Base-by-base conservation (phyloP, 2,888 invertebrate species). In the Gryllus longicercus region DNA sequence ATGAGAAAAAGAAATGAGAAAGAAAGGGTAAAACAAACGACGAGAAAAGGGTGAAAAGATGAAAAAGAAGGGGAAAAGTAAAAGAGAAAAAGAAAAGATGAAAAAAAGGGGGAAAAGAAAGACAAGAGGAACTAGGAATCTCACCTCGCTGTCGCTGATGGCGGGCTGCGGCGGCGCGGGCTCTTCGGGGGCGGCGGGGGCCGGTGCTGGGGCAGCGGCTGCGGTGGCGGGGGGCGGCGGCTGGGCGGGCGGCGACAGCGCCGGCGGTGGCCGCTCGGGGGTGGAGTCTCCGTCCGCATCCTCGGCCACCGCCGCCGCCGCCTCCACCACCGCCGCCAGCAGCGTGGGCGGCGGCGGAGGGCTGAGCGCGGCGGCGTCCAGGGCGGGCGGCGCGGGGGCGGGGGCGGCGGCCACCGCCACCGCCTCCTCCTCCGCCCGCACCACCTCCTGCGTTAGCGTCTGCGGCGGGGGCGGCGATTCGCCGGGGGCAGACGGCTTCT, bases 281-380 rank as follows among this genome's bases (percentile, higher is more conserved):
- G 81, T 79, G 11, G 80, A 81, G 3, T 81, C 80, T 4, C 81
- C 82, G 0, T 82, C 14, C 63, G 63, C 80, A 11, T 81, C 23
- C 25, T 75, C 25, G 21, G 79, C 80, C 8, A 80, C 82, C 3
- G 81, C 80, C 4, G 81, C 82, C 1, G 82, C 14, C 63, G 63
- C 80, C 16, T 81, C 78, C 21, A 83, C 82, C 21, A 83, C 82
- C 14, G 83, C 82, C 11, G 81, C 81, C 51, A 80, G 81, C 83
- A 91, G 91, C 2, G 91, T 63, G 63, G 63, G 92, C 8, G 91
- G 92, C 11, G 92, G 92, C 25, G 92, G 92, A 11, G 92, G 63
- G 63, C 16, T 63, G 63, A 18, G 16, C 16, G 63, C 63, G 63
- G 63, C 63, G 2, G 63, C 14, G 63, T 14, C 63, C 16, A n/a